A percentile compares a stretch with the other conserved stretches of the same genome.
phyloP scores from a whole-genome alignment of 2,113 vertebrate species.

The Chaetorhynchus papuensis region DNA sequence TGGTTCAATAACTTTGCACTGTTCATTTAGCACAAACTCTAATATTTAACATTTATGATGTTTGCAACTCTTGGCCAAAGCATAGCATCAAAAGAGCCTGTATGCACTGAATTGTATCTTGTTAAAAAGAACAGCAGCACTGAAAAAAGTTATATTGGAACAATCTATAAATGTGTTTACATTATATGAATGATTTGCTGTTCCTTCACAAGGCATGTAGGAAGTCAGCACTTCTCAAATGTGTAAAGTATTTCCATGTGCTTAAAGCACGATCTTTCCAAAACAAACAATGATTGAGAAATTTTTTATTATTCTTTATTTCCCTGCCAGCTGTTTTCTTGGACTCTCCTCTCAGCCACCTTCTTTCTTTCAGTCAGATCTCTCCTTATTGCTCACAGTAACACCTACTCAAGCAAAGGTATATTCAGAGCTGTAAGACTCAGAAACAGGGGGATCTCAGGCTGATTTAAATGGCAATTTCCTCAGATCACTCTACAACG shows the following conservation, averaged over 20 bases:
- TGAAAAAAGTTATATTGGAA: constrained; percentile 57
- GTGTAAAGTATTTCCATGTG: constrained; percentile 78
- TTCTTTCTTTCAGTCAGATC: constrained; percentile 58
- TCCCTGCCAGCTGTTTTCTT: constrained; percentile 60
- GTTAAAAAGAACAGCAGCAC: constrained; percentile 42
- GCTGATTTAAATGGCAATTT: not conserved
- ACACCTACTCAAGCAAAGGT: constrained; percentile 55
- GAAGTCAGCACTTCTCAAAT: constrained; percentile 70
- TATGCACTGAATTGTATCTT: constrained; percentile 16
- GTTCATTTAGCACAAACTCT: not conserved
- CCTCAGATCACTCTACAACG: not conserved
- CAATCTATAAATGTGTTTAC: constrained; percentile 68
- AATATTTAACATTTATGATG: not conserved
- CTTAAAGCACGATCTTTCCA: constrained; percentile 67
- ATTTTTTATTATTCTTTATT: constrained; percentile 66
- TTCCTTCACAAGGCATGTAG: constrained; percentile 70
- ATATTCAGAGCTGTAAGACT: not conserved
- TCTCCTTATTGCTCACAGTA: constrained; percentile 56
- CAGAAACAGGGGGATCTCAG: not conserved
- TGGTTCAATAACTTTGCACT: not conserved
- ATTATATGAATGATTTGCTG: constrained; percentile 68
- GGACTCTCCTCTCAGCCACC: constrained; percentile 45
- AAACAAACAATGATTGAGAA: constrained; percentile 71
- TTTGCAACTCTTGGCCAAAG: constrained; percentile 18
- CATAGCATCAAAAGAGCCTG: constrained; percentile 19